Percentiles rank a stretch among this genome's conserved stretches.
phyloP scores from a whole-genome alignment of 2,797 vertebrate species.

The Ficedula albicollis region DNA sequence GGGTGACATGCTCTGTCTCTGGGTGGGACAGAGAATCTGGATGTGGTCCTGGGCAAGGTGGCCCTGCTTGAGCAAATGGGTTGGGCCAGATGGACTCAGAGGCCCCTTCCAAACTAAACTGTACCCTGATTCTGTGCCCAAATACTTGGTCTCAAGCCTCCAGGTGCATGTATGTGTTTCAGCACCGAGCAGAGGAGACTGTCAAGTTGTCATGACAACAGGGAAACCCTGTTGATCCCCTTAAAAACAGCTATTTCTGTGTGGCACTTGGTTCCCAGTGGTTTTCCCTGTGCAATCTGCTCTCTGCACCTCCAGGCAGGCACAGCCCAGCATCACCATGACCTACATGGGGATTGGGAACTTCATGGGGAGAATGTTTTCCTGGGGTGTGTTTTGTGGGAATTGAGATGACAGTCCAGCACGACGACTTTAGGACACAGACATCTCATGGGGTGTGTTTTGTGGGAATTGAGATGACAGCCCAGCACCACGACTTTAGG shows the following conservation, averaged over 20 bases:
- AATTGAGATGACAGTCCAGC: background rate
- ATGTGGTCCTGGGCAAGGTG: background rate
- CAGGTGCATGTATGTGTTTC: background rate
- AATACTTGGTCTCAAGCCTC: background rate
- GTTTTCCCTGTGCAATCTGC: background rate
- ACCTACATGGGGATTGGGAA: background rate
- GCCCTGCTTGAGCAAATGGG: background rate
- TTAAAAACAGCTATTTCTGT: background rate
- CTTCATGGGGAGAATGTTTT: fast-evolving
- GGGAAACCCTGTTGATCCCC: slow-evolving; percentile 2
- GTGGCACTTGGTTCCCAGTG: background rate
- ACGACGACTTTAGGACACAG: background rate
- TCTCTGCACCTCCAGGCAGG: background rate
- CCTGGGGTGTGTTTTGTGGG: background rate
- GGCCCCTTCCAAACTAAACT: background rate
- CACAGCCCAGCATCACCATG: background rate
- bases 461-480: background rate
- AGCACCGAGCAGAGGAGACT: background rate
- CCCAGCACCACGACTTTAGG: background rate
- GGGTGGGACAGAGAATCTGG: background rate
- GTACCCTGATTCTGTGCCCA: background rate
- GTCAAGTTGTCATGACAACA: slow-evolving; percentile 60
- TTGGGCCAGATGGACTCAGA: background rate
- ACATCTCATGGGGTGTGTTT: background rate
- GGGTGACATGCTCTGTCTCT: background rate